Evolutionary conservation across 2,797 vertebrate species (phyloP).

Genomic region (Gymnopithys bicolor): DNA sequence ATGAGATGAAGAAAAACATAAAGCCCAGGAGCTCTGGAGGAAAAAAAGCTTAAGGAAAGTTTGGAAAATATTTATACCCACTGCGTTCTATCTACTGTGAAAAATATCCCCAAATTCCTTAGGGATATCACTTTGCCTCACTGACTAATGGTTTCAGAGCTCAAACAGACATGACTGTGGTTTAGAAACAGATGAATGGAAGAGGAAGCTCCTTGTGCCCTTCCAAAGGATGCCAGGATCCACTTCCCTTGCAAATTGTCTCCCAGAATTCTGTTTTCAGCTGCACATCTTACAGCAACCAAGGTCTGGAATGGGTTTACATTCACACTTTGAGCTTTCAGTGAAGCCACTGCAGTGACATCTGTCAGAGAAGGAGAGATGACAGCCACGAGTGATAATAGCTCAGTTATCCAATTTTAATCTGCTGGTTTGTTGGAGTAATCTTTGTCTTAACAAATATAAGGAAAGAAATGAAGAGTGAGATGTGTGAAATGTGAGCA

Average conservation of each 20-base stretch:
- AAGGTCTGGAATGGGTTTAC: not conserved
- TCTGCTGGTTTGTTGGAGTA: not conserved
- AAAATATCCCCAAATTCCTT: not conserved
- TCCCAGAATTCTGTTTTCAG: not conserved
- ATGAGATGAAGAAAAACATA: not conserved
- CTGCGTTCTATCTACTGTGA: not conserved
- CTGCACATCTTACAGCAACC: not conserved
- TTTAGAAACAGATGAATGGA: not conserved
- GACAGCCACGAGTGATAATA: not conserved
- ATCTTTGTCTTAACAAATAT: not conserved
- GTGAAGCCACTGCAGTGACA: not conserved
- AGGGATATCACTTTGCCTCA: not conserved
- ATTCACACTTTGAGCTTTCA: not conserved
- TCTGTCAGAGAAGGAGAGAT: not conserved
- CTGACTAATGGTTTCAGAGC: not conserved
- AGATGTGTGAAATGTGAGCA: not conserved
- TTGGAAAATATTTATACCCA: slow-evolving; percentile 7
- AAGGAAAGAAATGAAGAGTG: not conserved
- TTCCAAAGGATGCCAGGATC: not conserved
- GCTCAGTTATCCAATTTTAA: not conserved
- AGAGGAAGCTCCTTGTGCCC: not conserved
- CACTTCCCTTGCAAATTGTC: not conserved
- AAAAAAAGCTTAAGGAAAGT: not conserved
- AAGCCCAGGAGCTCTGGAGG: not conserved
- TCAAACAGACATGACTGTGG: not conserved